Base-by-base conservation (phyloP, 2,797 vertebrate species). In the Dermochelys coriacea region DNA sequence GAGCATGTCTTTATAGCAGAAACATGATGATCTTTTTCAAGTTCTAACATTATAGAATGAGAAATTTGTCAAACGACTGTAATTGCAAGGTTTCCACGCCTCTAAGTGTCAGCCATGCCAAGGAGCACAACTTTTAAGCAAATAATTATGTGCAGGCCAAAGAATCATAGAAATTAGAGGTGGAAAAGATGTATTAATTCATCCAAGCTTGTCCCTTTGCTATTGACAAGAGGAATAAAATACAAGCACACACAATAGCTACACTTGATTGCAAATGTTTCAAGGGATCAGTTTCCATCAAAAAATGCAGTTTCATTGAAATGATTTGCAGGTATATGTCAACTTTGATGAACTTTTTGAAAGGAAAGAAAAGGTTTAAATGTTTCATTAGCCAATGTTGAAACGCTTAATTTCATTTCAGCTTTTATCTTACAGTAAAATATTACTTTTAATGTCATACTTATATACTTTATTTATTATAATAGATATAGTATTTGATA, bases 391-490 rank as follows among this genome's bases (percentile, higher is more conserved):
- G 59, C 82, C 79, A 85, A 57, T 81, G 34, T 87, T 94, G 92
- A 80, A n/a, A 61, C 54, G 85, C 88, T 68, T 85, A 31, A 80
- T 89, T 91, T 92, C 55, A 74, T 81, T 1, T 61, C 55, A 59
- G 14, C 51, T 79, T 75, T 86, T 85, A 50, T 74, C 75, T 79
- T 25, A 57, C 19, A n/a, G 34, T 61, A 79, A 88, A 85, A 90
- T 31, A 75, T 14, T 82, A 61, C 50, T 96, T 96, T 96, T 91
- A 89, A 93, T 97, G 87, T 95, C 95, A 93, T 95, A 95, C 88
- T 50, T 54, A 87, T 95, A 94, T 84, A 82, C 90, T 92, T 59
- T 85, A 51, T 91, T 91, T 54, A 77, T 92, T 91, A 95, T 92
- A 91, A 90, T 12, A 41, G 88, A 79, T 82, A 82, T 82, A 82